Base-by-base conservation (phyloP, 2,888 invertebrate genomes). In the Meliscaeva auricollis region DNA sequence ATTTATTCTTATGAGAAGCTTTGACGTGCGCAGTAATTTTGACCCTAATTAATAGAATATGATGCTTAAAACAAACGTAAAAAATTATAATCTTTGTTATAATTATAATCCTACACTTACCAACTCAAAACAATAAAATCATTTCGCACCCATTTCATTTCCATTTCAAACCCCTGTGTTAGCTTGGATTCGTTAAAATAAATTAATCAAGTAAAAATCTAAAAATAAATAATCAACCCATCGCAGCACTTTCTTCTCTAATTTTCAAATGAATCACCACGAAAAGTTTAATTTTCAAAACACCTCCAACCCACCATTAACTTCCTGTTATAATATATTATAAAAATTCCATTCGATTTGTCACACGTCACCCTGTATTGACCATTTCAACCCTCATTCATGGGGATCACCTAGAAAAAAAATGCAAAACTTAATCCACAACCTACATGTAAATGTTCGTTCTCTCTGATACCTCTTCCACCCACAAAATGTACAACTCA, bases 391-490 rank as follows among this genome's bases (percentile, higher is more conserved):
- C 44, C 41, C 70, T 54, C 46, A 46, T 35, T 62, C 11, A 15
- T n/a, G 15, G 56, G 54, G 70, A 52, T 69, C 46, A 72, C 56
- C 15, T 60, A 48, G 30, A 48, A 64, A 22, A 41, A 48, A 41
- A 68, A 32, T 76, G 62, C 56, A 79, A 83, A 77, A 32, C 7
- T 41, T 13, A 32, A 46, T 44, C 62, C 62, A 62, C 41, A 46
- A 30, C 69, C 79, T 54, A 72, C 58, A 80, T 80, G 80, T 72
- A 85, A 81, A 80, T 85, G 70, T 69, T 30, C 41, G 50, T 26
- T 48, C 48, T 20, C 56, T 17, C 56, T 56, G 35, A 20, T 22
- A 72, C 35, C 69, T 54, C 15, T 56, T n/a, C 69, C 52, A 35
- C 17, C 32, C 46, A 20, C 56, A n/a, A n/a, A n/a, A 4, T 5